phyloP scores from a whole-genome alignment of 2,888 invertebrate genomes.

The Cryptocheilus praepositus region DNA sequence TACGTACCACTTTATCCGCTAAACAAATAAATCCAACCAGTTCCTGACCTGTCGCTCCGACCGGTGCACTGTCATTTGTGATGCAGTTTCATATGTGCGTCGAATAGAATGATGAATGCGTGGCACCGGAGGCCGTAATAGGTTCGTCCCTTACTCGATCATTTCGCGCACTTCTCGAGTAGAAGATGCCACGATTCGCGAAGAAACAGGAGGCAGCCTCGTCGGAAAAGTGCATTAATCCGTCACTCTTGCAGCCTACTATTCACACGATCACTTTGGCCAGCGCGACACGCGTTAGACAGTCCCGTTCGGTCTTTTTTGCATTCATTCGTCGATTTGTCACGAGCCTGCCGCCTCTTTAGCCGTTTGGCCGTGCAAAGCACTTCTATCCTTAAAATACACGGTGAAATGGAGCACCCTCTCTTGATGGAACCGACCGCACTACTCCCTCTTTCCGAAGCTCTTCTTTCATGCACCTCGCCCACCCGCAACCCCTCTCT shows the following conservation, averaged over 20 bases:
- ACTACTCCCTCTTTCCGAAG: slow-evolving; percentile 9
- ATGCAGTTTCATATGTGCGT: slow-evolving; percentile 43
- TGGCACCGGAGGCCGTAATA: too few relatives aligned
- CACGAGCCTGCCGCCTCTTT: background rate
- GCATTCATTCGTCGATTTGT: background rate
- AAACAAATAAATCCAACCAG: slow-evolving; percentile 50
- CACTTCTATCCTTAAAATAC: slow-evolving; percentile 41
- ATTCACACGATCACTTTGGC: background rate
- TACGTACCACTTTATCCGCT: slow-evolving; percentile 47
- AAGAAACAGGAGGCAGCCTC: background rate
- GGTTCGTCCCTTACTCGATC: too few relatives aligned
- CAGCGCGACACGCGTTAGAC: background rate
- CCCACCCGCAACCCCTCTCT: slow-evolving; percentile 25
- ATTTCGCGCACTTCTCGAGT: background rate
- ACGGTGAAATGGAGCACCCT: slow-evolving; percentile 33
- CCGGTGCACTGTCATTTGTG: slow-evolving; percentile 54
- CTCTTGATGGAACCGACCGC: slow-evolving; percentile 11
- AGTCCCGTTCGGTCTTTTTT: background rate
- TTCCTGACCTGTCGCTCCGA: slow-evolving; percentile 36
- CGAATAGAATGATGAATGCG: slow-evolving; percentile 3
- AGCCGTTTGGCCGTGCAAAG: slow-evolving; percentile 16
- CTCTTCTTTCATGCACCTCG: slow-evolving; percentile 24
- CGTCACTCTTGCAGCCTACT: background rate
- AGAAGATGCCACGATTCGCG: background rate
- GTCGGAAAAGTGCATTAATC: background rate